Evolutionary conservation across 2,888 invertebrate species (phyloP).

Genomic region (Tetrapedia diversipes): DNA sequence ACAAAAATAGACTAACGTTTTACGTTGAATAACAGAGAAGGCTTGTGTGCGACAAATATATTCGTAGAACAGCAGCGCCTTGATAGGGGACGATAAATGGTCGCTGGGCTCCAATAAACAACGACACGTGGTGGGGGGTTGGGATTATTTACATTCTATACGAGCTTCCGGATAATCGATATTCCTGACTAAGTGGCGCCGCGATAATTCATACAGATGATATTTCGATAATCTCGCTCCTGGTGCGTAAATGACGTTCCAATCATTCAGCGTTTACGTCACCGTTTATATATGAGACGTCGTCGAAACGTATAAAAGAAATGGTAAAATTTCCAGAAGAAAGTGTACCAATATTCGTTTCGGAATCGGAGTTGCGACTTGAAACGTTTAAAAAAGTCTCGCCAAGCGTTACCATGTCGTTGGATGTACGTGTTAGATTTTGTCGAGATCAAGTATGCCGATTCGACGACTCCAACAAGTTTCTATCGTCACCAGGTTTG

Average conservation of each 20-base stretch:
- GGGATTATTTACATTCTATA: constrained; percentile 68
- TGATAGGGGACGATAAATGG: constrained; percentile 55
- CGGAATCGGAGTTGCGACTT: neutral
- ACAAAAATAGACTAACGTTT: constrained; percentile 27
- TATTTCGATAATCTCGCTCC: constrained; percentile 60
- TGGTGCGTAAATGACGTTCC: constrained; percentile 59
- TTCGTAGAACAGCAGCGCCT: constrained; percentile 49
- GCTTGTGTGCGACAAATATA: constrained; percentile 53
- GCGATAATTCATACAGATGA: constrained; percentile 63
- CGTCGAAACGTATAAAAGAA: too few species aligned
- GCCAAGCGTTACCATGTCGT: too few species aligned
- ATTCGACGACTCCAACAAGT: too few species aligned
- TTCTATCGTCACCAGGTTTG: too few species aligned
- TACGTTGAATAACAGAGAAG: constrained; percentile 48
- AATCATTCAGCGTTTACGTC: constrained; percentile 51
- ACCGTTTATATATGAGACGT: constrained; percentile 20
- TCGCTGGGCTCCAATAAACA: constrained; percentile 65
- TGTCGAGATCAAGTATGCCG: too few species aligned
- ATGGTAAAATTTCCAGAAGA: too few species aligned
- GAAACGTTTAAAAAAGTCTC: neutral
- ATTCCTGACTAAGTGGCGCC: constrained; percentile 52
- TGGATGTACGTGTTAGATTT: too few species aligned
- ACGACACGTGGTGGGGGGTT: constrained; percentile 47
- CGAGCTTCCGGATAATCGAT: constrained; percentile 66
- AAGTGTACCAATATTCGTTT: neutral